These are phyloP conservation scores for Leptopilina myrica DNA, from an alignment of 2,888 invertebrate genomes.

Conservation along the genomic window DNA sequence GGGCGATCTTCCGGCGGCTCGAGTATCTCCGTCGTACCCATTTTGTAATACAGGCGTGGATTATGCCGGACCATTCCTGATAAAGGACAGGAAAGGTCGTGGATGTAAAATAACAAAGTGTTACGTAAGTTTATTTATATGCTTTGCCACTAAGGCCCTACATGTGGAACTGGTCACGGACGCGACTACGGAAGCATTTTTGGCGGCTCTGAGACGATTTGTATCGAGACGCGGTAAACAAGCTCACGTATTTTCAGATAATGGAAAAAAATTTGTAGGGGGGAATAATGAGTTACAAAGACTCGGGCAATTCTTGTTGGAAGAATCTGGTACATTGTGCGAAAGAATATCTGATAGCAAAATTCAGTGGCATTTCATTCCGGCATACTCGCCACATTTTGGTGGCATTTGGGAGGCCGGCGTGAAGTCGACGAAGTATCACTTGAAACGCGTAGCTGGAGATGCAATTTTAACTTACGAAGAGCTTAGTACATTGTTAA, in stretches of 20 bases:
- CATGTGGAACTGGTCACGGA: too few relatives aligned
- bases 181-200: too few relatives aligned
- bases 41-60: constrained; percentile 41
- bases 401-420: too few relatives aligned
- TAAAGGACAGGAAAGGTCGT: constrained; percentile 39
- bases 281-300: neutral
- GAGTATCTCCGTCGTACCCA: constrained; percentile 43
- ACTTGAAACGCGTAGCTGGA: neutral
- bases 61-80: constrained; percentile 44
- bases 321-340: neutral
- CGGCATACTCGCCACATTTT: too few relatives aligned
- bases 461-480: neutral
- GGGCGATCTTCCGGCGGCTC: constrained; percentile 36
- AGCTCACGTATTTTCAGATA: too few relatives aligned
- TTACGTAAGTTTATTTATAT: neutral
- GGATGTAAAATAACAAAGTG: neutral
- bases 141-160: neutral
- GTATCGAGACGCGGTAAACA: too few relatives aligned
- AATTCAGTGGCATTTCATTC: neutral
- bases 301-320: neutral
- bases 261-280: too few relatives aligned
- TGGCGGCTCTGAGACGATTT: too few relatives aligned
- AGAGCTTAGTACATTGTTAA: neutral
- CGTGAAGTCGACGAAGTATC: neutral
- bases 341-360: neutral